Conservation (phyloP, 2,797 vertebrate species). For the Pterois miles region DNA sequence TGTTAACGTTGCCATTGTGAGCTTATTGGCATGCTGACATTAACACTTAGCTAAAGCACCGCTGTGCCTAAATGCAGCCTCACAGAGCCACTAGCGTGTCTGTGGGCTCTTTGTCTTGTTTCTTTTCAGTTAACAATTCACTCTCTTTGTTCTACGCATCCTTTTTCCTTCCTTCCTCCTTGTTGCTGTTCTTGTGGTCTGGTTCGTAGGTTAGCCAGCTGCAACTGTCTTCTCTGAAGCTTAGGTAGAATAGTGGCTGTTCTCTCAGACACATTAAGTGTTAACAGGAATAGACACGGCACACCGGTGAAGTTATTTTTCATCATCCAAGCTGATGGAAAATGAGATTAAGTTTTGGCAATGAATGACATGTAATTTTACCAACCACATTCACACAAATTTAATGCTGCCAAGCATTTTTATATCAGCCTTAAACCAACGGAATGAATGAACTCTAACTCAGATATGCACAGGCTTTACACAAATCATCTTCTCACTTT, state of each 20-base stretch:
- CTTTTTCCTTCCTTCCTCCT: background rate
- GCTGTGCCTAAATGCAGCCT: background rate
- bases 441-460: constrained; percentile 26
- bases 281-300: background rate
- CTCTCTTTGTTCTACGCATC: background rate
- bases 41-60: background rate
- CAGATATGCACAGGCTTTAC: constrained; percentile 23
- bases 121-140: background rate
- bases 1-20: background rate
- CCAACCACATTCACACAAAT: constrained; percentile 36
- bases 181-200: background rate
- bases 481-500: constrained; percentile 29
- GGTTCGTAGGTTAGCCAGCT: background rate
- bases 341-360: constrained; percentile 28
- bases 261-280: background rate
- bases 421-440: constrained; percentile 41
- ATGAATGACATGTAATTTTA: constrained; percentile 48
- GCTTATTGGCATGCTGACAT: background rate
- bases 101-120: background rate
- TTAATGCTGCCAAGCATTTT: constrained; percentile 34
- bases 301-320: constrained; percentile 12
- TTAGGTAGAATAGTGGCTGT: background rate
- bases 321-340: constrained; percentile 13
- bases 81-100: background rate
- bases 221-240: background rate